These are phyloP conservation scores for Venustaconcha ellipsiformis DNA, from an alignment of 1,140 invertebrate genomes.

Conservation along the genomic window DNA sequence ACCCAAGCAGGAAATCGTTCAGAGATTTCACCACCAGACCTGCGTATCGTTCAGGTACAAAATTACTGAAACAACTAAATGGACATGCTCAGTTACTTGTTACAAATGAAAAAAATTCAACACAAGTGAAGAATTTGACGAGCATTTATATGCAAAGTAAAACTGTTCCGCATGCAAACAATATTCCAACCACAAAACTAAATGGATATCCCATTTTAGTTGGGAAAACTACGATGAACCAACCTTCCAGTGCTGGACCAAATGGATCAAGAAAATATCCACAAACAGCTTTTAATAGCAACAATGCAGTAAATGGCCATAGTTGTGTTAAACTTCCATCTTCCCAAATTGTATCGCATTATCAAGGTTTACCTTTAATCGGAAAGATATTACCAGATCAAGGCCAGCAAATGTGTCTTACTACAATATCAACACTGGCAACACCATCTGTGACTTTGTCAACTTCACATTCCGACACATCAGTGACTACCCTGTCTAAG, in stretches of 20 bases:
- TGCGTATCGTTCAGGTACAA: neutral
- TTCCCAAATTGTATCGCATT: constrained; percentile 1
- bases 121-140: neutral
- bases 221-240: constrained; percentile 39
- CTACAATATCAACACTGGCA: neutral
- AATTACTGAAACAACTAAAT: neutral
- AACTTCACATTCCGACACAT: neutral
- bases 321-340: neutral
- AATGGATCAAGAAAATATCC: constrained; percentile 19
- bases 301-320: constrained; percentile 27
- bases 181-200: neutral
- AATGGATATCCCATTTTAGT: constrained; percentile 2
- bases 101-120: neutral
- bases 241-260: constrained; percentile 26
- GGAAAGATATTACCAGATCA: neutral
- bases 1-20: neutral
- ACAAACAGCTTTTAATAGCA: constrained; percentile 8
- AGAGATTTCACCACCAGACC: neutral
- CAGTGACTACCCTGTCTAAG: neutral
- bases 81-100: neutral
- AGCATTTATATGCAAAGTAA: neutral
- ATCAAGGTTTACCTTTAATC: constrained; percentile 8
- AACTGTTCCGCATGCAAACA: too few species aligned
- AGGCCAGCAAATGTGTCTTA: neutral
- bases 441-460: neutral